phyloP scores from a whole-genome alignment of 2,888 invertebrate species.

The Caenorhabditis sp. region DNA sequence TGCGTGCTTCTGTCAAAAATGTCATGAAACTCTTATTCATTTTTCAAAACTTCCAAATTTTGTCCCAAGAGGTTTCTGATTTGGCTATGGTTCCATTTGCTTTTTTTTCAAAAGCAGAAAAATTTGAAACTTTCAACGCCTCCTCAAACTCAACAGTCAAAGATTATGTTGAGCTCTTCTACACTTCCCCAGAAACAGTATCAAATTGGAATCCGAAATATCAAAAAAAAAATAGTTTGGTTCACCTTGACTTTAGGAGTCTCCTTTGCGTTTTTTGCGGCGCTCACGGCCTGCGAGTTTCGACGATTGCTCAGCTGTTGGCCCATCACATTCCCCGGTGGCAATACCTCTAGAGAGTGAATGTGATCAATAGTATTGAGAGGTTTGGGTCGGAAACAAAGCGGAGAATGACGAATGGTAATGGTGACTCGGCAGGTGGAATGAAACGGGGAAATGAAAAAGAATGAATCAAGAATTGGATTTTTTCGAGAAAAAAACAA shows the following conservation, averaged over 20 bases:
- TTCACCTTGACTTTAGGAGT: conserved; percentile 56
- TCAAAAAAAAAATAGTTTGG: background rate
- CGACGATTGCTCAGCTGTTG: conserved; percentile 70
- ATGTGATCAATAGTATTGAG: conserved; percentile 35
- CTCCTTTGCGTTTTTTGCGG: conserved; percentile 48
- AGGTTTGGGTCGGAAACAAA: background rate
- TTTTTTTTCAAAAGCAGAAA: background rate
- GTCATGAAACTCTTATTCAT: conserved; percentile 5
- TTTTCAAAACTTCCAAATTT: background rate
- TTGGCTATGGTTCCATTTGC: background rate
- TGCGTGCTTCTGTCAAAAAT: background rate
- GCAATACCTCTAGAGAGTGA: conserved; percentile 29
- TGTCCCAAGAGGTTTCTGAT: background rate
- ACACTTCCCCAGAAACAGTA: conserved; percentile 4
- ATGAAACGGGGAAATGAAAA: background rate
- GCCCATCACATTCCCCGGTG: conserved; percentile 67
- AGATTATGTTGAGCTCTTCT: background rate
- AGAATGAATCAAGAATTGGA: no score
- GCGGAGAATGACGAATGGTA: conserved; percentile 6
- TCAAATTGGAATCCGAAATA: background rate
- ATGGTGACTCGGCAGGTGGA: background rate
- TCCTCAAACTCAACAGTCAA: no score
- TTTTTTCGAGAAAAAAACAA: no score
- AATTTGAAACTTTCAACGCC: background rate
- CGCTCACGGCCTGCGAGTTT: conserved; percentile 61